These are phyloP conservation scores for Cyanistes caeruleus DNA, from an alignment of 2,113 vertebrate genomes.

Conservation along the genomic window DNA sequence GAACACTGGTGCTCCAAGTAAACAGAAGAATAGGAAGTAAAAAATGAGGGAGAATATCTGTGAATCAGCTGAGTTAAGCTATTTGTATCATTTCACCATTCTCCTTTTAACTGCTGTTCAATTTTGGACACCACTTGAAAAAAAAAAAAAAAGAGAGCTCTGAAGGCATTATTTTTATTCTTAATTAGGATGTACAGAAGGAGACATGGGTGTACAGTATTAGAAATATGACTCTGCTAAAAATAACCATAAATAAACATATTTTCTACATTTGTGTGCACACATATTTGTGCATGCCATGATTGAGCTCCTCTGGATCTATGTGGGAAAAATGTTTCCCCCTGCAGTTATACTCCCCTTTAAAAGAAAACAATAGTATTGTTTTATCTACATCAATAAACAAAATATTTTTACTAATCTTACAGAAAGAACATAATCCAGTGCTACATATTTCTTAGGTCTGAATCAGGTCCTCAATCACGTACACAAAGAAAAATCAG, in stretches of 20 bases:
- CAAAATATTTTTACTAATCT: background rate
- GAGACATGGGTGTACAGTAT: background rate
- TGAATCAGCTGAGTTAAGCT: background rate
- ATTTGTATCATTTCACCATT: background rate
- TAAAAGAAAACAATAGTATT: background rate
- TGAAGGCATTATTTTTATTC: background rate
- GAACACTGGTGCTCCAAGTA: background rate
- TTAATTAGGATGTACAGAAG: background rate
- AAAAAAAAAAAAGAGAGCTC: background rate
- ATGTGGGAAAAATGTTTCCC: background rate
- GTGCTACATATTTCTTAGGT: background rate
- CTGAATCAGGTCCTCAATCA: background rate
- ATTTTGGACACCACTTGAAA: background rate
- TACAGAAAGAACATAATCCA: background rate
- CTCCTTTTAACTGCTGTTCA: background rate
- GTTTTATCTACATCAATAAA: background rate
- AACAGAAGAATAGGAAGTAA: background rate
- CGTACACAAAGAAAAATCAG: background rate
- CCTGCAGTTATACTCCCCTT: background rate
- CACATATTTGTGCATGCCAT: background rate
- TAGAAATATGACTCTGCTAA: background rate
- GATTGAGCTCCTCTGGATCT: background rate
- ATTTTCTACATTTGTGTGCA: background rate
- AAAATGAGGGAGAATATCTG: background rate
- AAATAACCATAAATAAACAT: background rate